Evolutionary conservation across 2,888 invertebrate species (phyloP), one percentile per base, ranked within the genome.

Genomic region (Epistrophella euchroma): DNA sequence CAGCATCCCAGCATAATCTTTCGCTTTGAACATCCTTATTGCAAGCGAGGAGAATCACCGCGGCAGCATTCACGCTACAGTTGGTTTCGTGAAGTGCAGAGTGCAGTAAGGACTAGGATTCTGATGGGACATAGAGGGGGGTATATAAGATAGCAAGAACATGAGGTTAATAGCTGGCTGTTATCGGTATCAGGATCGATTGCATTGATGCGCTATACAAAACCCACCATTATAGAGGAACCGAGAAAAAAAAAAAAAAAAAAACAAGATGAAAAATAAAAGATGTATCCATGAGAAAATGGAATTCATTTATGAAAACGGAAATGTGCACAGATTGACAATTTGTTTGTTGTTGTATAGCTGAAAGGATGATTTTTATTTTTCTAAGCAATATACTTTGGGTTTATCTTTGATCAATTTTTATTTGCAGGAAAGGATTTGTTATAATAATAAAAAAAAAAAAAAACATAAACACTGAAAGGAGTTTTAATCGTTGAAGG

Each of bases 291-390:
- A 40, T 13, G 52, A 70, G 43, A 68, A 74, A 78, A 78, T 78
- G 70, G 55, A 22, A 85, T 81, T 85, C 85, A 62, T 76, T 85
- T 80, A 85, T 85, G 37, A 73, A 81, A 85, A 76, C 66, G 81
- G 81, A 85, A 73, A 85, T 80, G 80, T 85, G 81, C 72, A 81
- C 76, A 81, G 85, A 80, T 85, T 85, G 85, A 85, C 76, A 85
- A 85, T 85, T 85, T 85, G 52, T 60, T 76, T 77, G 73, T 85
- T 50, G 50, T 74, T 74, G 62, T 64, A n/a, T 28, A 28, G 25
- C 25, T 68, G 70, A 58, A 68, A 55, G 22, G 28, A 71, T 43
- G 43, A 25, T 45, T 64, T 70, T 64, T 64, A 74, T 74, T 74
- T 78, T 78, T n/a, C 25, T 60, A 55, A 19, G 28, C 28, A 35